These are phyloP conservation scores for Melanostigma gelatinosum DNA, from an alignment of 2,113 vertebrate species.

Conservation along the genomic window DNA sequence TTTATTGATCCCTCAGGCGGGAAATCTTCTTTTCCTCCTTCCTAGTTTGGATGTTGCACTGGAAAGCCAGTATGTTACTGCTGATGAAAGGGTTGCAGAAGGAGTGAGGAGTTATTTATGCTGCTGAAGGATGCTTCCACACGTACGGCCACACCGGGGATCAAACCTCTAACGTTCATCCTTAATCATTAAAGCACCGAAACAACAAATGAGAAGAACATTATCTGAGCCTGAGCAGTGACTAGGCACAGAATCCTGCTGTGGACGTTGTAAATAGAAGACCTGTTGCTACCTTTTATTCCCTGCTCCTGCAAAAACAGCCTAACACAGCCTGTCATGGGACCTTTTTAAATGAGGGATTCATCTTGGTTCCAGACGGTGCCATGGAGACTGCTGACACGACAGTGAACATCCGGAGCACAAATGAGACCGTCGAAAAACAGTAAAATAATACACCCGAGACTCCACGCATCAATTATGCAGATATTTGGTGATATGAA, in stretches of 20 bases:
- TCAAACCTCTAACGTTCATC: slow-evolving; percentile 19
- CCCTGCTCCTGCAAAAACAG: slow-evolving; percentile 2
- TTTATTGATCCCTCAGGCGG: slow-evolving; percentile 34
- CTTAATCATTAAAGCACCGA: background rate
- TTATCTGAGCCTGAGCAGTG: background rate
- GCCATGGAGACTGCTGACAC: slow-evolving; percentile 42
- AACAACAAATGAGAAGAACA: slow-evolving; percentile 16
- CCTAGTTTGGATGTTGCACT: background rate
- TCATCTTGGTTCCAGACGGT: slow-evolving; percentile 28
- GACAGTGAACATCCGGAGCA: slow-evolving; percentile 10
- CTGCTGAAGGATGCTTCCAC: slow-evolving; percentile 1
- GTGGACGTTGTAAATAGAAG: background rate
- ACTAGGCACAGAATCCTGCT: background rate
- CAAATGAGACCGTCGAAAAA: slow-evolving; percentile 28
- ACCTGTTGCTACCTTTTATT: slow-evolving; percentile 26
- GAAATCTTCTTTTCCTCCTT: background rate
- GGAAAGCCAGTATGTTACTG: background rate
- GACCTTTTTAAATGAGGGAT: slow-evolving; percentile 29
- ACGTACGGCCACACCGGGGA: background rate
- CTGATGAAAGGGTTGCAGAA: slow-evolving; percentile 2
- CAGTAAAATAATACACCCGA: slow-evolving; percentile 51
- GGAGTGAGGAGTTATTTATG: background rate
- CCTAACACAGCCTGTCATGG: slow-evolving; percentile 6
- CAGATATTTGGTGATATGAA: slow-evolving; percentile 40
- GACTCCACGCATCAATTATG: slow-evolving; percentile 54